Evolutionary conservation across 2,888 invertebrate species (phyloP).

Genomic region (Sussaba pulchella): DNA sequence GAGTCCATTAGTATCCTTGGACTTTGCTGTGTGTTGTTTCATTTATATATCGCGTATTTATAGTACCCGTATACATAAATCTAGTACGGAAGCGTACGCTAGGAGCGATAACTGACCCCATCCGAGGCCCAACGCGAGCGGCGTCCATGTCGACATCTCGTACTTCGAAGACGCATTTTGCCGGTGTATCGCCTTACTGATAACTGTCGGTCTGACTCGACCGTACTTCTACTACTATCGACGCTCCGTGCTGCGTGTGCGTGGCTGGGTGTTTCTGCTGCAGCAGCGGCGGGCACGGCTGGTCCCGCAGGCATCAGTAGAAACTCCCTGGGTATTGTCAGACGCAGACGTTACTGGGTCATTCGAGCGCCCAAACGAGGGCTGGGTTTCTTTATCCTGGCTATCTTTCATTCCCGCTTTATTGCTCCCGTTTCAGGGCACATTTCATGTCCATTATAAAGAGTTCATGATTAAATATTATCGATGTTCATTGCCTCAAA

Average conservation of each 20-base stretch:
- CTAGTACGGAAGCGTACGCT: neutral
- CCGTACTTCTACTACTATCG: slow-evolving; percentile 33
- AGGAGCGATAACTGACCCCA: slow-evolving; percentile 60
- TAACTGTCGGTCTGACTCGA: slow-evolving; percentile 42
- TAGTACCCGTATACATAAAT: neutral
- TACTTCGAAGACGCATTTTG: slow-evolving; percentile 5
- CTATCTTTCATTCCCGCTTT: neutral
- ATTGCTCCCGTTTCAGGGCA: neutral
- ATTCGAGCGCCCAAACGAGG: slow-evolving; percentile 16
- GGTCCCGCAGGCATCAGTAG: slow-evolving; percentile 40
- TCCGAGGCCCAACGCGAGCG: slow-evolving; percentile 40
- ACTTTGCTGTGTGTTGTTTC: neutral
- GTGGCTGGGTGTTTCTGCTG: slow-evolving; percentile 29
- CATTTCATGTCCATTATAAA: neutral
- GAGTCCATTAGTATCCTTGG: neutral
- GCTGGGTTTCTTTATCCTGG: slow-evolving; percentile 1
- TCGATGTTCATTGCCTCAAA: too few species aligned
- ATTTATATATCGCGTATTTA: neutral
- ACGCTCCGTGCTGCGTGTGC: slow-evolving; percentile 24
- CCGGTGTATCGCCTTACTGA: neutral
- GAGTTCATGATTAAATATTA: too few species aligned
- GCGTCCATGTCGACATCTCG: slow-evolving; percentile 12
- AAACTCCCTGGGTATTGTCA: slow-evolving; percentile 63
- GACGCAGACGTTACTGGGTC: slow-evolving; percentile 61
- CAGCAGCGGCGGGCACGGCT: slow-evolving; percentile 2